phyloP scores from a whole-genome alignment of 2,888 invertebrate genomes.

The Lycocerus yunnanus region DNA sequence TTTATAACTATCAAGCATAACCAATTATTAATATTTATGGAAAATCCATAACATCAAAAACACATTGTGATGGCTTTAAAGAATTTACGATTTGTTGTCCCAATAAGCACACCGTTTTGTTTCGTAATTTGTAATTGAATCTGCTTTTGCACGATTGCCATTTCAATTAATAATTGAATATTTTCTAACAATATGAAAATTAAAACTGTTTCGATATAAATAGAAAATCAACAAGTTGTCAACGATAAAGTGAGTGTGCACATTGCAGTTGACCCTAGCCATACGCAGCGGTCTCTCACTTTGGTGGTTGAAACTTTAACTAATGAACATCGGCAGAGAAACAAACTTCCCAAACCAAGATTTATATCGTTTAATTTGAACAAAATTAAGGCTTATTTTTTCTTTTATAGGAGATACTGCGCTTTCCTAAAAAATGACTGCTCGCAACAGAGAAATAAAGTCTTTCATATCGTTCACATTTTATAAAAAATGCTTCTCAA shows the following conservation, averaged over 20 bases:
- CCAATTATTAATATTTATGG: background rate
- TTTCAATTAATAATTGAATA: background rate
- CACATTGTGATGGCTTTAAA: background rate
- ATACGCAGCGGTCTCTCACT: slow-evolving; percentile 21
- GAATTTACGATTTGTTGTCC: background rate
- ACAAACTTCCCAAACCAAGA: slow-evolving; percentile 28
- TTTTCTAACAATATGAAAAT: background rate
- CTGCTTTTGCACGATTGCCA: background rate
- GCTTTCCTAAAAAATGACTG: slow-evolving; percentile 10
- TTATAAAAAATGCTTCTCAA: background rate
- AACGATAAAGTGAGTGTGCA: slow-evolving; percentile 35
- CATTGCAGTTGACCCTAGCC: slow-evolving; percentile 28
- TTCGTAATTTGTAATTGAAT: background rate
- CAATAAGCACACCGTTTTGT: background rate
- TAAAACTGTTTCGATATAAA: slow-evolving; percentile 23
- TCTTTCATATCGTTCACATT: background rate
- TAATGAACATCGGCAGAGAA: slow-evolving; percentile 32
- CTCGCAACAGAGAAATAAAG: background rate
- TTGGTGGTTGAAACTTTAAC: slow-evolving; percentile 25
- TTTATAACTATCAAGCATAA: background rate
- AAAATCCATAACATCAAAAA: background rate
- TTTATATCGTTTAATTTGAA: slow-evolving; percentile 32
- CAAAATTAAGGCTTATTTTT: slow-evolving; percentile 28
- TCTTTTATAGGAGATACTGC: slow-evolving; percentile 17
- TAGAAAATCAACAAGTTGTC: slow-evolving; percentile 40